Base-by-base conservation (phyloP, 2,888 invertebrate genomes). In the Tetramorium bicarinatum region DNA sequence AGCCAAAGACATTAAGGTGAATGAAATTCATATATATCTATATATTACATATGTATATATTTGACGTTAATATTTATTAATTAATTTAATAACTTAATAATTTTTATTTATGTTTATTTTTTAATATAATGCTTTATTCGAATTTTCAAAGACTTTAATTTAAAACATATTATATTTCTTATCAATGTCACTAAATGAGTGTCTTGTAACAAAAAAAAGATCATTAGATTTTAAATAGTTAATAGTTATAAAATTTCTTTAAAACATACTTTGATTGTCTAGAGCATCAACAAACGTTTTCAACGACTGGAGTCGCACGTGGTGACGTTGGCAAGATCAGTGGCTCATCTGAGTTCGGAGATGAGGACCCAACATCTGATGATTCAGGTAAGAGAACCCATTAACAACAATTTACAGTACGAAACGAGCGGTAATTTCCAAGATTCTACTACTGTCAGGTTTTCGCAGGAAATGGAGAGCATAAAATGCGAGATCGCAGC, bases 241-340 rank as follows among this genome's bases (percentile, higher is more conserved):
- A 9, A 15, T 61, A 15, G 11, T 34, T 25, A 29, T 38, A 29
- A 80, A 44, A n/a, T 74, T 18, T 25, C 2, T 34, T 4, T 21
- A 18, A 75, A 66, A 86, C 54, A 11, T 44, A 66, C 52, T 25
- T 34, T 18, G 11, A 64, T 85, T 81, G n/a, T 89, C 38, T 95
- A 97, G 96, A 97, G 97, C 75, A 97, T 98, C 89, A 98, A 98
- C 95, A 98, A 98, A 94, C 96, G 98, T 67, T 98, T 98, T 95
- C 98, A 98, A 94, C 96, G 98, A 7, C 95, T 98, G 88, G 99
- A 99, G 95, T 98, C 98, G 0, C 98, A 98, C 95, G 98, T 98
- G 69, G 98, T 98, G 77, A 98, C 98, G 1, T 95, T 98, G 87
- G 98, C 98, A 0, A 96, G 98, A 83, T 98, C 98, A 67, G 98